Base-by-base conservation (phyloP, 2,888 invertebrate species). In the Hypsopygia costalis region DNA sequence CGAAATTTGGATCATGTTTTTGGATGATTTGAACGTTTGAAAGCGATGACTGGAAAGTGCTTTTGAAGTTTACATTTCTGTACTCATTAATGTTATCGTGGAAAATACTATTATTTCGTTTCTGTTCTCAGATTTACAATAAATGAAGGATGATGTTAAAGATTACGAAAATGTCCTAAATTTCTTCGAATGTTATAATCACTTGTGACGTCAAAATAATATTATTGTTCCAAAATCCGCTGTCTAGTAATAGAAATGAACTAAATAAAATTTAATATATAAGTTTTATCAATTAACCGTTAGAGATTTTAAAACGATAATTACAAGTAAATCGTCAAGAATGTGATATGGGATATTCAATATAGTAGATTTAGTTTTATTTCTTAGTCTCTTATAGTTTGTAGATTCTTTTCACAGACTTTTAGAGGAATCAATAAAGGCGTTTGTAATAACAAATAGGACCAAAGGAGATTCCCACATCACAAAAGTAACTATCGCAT, bases 341-440 rank as follows among this genome's bases (percentile, higher is more conserved):
- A 63, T 75, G 75, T 76, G 77, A 74, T 77, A 72, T 58, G 60
- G 54, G 55, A 61, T 63, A 50, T 58, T 59, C 58, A 52, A 48
- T 55, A 55, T 58, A 51, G 50, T 58, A 58, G 58, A 46, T 48
- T 58, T 65, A 69, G 50, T 55, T 44, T 50, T 38, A 37, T 46
- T 52, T 47, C 36, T 43, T 51, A 44, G 52, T 53, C 50, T 60
- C 41, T 59, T 50, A 51, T 53, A 52, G 52, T 52, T 56, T 52
- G 11, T 49, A 57, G 55, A 52, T 50, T 50, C 35, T 8, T 47
- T 53, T 51, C 47, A 44, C 44, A 46, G 48, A 34, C 50, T 55
- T 55, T 46, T 38, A 40, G 40, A 37, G 16, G 22, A 43, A 25
- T 38, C 42, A 47, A 47, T 46, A 41, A 48, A 48, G 42, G 42